Base-by-base conservation (phyloP, 2,888 invertebrate species). In the Stenodema calcarata region DNA sequence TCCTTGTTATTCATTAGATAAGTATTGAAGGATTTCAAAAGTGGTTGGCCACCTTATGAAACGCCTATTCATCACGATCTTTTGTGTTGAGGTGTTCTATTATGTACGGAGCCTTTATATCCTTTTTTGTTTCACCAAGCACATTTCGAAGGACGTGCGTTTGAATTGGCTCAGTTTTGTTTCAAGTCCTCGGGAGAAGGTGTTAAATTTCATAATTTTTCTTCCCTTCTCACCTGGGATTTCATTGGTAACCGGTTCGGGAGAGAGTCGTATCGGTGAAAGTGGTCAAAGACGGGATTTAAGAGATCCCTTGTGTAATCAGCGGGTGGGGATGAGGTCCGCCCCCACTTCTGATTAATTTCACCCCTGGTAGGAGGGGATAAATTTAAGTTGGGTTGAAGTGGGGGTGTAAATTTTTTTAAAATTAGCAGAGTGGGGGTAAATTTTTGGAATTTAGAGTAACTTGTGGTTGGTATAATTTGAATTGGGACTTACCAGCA, bases 221-320 rank as follows among this genome's bases (percentile, higher is more conserved):
- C 9, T 62, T 23, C 23, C 62, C 47, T 12, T 16, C 47, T 47
- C 2, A 14, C 47, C 12, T 2, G 47, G 16, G 62, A 23, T 62
- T 62, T 62, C 62, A 23, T 62, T 18, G 12, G 62, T 62, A 62
- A 62, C 62, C 62, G 62, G 62, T 62, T 23, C 7, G 18, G 23
- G 62, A 62, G 62, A 62, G 62, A 62, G 62, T 23, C 23, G 62
- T 18, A 18, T 11, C 23, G 42, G 78, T 78, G 82, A 82, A 82
- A 82, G 82, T 82, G 82, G 82, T 69, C 69, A 82, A 82, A 82
- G 82, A 82, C n/a, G 78, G 23, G 78, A 76, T 76, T 76, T 76
- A 76, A n/a, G 78, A n/a, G 12, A 35, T 30, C 35, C 18, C 54
- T 82, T 82, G 82, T 69, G 82, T 82, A 82, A 82, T 18, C 35